These are phyloP conservation scores for Cremastinae sp. DNA, from an alignment of 2,888 invertebrate genomes.

Conservation along the genomic window DNA sequence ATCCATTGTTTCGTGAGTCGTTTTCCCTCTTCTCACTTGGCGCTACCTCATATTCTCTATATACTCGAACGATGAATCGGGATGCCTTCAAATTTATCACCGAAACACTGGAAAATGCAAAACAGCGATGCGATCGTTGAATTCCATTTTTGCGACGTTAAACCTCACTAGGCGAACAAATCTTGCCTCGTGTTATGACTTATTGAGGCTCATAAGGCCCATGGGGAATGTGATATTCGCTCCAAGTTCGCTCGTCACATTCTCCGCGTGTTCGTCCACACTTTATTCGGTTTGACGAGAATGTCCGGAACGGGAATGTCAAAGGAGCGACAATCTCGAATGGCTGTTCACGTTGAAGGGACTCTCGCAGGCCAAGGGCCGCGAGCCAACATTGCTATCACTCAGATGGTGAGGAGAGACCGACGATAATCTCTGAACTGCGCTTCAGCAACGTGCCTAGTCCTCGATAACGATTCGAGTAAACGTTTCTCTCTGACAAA, in stretches of 20 bases:
- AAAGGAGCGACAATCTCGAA: conserved; percentile 41
- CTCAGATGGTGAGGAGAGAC: conserved; percentile 31
- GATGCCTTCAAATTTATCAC: conserved; percentile 61
- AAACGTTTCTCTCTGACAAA: conserved; percentile 54
- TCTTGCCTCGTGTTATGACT: conserved; percentile 41
- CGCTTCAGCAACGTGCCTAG: conserved; percentile 62
- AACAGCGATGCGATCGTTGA: conserved; percentile 44
- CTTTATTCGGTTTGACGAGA: neutral
- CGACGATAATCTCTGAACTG: conserved; percentile 68
- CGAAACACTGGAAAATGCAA: conserved; percentile 60
- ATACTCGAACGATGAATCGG: conserved; percentile 42
- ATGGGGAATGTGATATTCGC: neutral
- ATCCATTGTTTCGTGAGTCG: conserved; percentile 73
- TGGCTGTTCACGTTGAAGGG: conserved; percentile 27
- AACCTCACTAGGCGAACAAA: conserved; percentile 21
- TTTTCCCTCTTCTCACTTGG: conserved; percentile 61
- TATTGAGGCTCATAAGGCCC: neutral
- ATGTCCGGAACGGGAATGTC: conserved; percentile 41
- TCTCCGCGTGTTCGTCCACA: neutral
- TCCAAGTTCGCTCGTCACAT: neutral
- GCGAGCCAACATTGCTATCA: conserved; percentile 44
- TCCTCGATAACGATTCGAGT: conserved; percentile 68
- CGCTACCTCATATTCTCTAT: neutral
- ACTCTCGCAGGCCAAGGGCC: conserved; percentile 3
- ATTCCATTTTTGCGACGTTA: conserved; percentile 15